Base-by-base conservation (phyloP, 2,113 vertebrate genomes). In the Odobenus rosmarus region DNA sequence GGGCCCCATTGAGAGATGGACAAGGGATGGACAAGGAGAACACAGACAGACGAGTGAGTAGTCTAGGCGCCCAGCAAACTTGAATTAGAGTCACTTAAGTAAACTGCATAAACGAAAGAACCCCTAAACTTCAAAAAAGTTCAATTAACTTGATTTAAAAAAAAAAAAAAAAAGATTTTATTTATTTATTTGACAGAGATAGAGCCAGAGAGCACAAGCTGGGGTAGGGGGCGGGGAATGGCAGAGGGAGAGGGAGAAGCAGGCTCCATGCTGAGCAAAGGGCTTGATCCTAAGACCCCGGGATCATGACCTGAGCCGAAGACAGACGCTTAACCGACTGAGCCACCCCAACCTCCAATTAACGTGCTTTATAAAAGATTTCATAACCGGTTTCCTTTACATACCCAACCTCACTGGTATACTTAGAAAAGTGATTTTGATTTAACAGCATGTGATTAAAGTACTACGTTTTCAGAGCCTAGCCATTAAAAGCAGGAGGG, bases 381-480 rank as follows among this genome's bases (percentile, higher is more conserved):
- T 88, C 77, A 49, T 57, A 91, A 55, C 69, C 74, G 62, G 46
- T 77, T 95, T 91, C 67, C 80, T 95, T 91, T 96, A 81, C 96
- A 81, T 90, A 72, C 33, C 55, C 62, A 39, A 0, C 36, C 82
- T 89, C 6, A 26, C 74, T 82, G 28, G 90, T 53, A 28, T 46
- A 55, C 94, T 90, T 96, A 49, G 93, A 84, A 93, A 90, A 72
- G 62, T 88, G 53, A 93, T 92, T 89, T 89, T 82, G 88, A 89
- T 91, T 96, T 97, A 93, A 74, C 62, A 74, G 85, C 79, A n/a
- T 92, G 36, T 93, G 93, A 96, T 96, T 96, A 96, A 88, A 96
- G 88, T 13, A 21, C 49, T 96, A 8, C 1, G 0, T 95, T 86
- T 91, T 53, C 72, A 55, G 74, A 97, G 36, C 83, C 86, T 39